A percentile compares a stretch with the other conserved stretches of the same genome.
These are phyloP conservation scores for Triplophysa tibetana DNA, from an alignment of 2,113 vertebrate species.

Conservation along the genomic window DNA sequence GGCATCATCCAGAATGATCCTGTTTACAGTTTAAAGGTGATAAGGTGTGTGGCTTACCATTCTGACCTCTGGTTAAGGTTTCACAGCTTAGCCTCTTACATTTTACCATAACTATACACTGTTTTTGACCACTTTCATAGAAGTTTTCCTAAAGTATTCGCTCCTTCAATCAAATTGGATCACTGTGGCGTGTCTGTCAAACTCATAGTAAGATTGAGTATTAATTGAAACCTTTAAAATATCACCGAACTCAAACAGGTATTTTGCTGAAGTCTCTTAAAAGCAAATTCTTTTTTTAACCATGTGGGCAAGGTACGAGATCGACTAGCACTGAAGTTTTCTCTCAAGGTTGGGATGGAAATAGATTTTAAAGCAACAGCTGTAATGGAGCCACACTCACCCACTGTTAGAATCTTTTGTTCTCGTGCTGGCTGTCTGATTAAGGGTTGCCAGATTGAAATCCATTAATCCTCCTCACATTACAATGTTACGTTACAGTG, in stretches of 20 bases:
- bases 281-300: neutral
- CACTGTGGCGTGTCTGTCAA: conserved; percentile 25
- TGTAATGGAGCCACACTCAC: conserved; percentile 29
- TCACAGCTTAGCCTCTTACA: conserved; percentile 1
- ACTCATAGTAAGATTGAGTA: neutral
- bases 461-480: conserved; percentile 38
- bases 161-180: neutral
- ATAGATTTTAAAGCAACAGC: conserved; percentile 37
- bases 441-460: conserved; percentile 30
- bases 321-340: conserved; percentile 7
- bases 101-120: neutral
- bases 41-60: conserved; percentile 5
- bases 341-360: conserved; percentile 42
- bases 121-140: neutral
- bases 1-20: neutral
- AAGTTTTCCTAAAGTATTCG: conserved; percentile 21
- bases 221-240: neutral
- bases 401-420: conserved; percentile 17
- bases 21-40: conserved; percentile 31
- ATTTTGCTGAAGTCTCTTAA: neutral
- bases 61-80: conserved; percentile 4
- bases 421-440: conserved; percentile 19
- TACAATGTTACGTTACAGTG: conserved; percentile 2
- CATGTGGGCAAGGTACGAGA: neutral
- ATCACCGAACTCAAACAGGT: neutral